Base-by-base conservation (phyloP, 2,113 vertebrate species). In the Anarhynchus alexandrinus region DNA sequence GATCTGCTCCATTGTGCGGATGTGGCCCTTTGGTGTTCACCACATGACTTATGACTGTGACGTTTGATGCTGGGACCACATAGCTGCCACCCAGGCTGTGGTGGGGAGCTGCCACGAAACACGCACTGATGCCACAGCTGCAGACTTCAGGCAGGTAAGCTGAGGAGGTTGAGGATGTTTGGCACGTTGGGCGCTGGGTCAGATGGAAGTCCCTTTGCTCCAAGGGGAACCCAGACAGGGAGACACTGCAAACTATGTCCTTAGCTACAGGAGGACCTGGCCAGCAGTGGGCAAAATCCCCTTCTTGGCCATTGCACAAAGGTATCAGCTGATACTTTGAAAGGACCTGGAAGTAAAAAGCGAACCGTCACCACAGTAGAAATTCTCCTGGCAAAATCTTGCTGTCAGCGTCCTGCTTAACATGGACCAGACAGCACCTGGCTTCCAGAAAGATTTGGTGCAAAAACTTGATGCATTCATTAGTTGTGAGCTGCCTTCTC, bases 281-380 rank as follows among this genome's bases (percentile, higher is more conserved):
- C 32, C 4, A 59, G 2, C 0, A 0, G 66, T 36, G 25, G 22
- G n/a, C 32, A 62, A 47, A 76, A 30, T 2, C 4, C 18, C 27
- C 30, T 78, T 70, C 67, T 47, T 66, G 51, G 34, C 47, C 22
- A 62, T 2, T 79, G 70, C 42, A 52, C 27, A 49, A 61, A 78
- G 34, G n/a, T 70, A 40, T 70, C 55, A 30, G 51, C 32, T 66
- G 42, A 65, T 70, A 38, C 29, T 74, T 54, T 2, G 1, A 52
- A 78, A 71, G 18, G 30, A 71, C n/a, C 12, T 92, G 61, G 42
- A 94, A 82, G 52, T 43, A 84, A 82, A 85, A 90, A 19, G 13
- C 23, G 19, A 92, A 66, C 17, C 47, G 38, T 22, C 38, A 45
- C 9, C 2, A 1, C 36, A 61, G 40, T 66, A 36, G 70, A 85